Conservation (phyloP, 2,113 vertebrate species). For the Protomyctophum bolini region DNA sequence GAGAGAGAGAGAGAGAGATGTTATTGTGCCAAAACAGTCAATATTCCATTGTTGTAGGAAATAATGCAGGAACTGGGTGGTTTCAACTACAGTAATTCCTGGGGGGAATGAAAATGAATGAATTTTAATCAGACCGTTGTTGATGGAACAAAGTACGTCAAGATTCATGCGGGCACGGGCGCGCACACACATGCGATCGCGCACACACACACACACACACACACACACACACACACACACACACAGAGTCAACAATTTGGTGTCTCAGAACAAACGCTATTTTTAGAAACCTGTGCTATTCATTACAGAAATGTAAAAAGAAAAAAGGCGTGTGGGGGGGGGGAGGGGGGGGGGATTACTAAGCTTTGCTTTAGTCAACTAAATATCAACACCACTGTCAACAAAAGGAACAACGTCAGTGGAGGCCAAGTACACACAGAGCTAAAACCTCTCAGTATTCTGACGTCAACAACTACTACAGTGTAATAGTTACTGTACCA, state of each 20-base stretch:
- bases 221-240: neutral
- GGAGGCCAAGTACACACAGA: no score
- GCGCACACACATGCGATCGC: neutral
- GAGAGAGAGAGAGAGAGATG: neutral
- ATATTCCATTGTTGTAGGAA: neutral
- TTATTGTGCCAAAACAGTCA: neutral
- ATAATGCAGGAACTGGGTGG: neutral
- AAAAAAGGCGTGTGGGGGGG: neutral
- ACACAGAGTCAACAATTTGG: conserved; percentile 15
- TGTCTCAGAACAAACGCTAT: conserved; percentile 42
- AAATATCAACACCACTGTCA: no score
- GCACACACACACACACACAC: conserved; percentile 10
- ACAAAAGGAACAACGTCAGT: no score
- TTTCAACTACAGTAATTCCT: neutral
- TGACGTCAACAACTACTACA: no score
- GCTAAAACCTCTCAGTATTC: no score
- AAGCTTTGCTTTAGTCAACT: conserved; percentile 9
- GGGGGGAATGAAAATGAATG: neutral
- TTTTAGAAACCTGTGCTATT: conserved; percentile 44
- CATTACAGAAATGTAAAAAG: conserved; percentile 25
- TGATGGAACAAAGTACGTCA: neutral
- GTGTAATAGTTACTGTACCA: no score
- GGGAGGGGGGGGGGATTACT: conserved; percentile 11
- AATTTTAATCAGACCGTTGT: neutral
- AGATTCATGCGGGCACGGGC: neutral